Evolutionary conservation across 2,113 vertebrate genomes (phyloP).

Genomic region (Lanius collurio): DNA sequence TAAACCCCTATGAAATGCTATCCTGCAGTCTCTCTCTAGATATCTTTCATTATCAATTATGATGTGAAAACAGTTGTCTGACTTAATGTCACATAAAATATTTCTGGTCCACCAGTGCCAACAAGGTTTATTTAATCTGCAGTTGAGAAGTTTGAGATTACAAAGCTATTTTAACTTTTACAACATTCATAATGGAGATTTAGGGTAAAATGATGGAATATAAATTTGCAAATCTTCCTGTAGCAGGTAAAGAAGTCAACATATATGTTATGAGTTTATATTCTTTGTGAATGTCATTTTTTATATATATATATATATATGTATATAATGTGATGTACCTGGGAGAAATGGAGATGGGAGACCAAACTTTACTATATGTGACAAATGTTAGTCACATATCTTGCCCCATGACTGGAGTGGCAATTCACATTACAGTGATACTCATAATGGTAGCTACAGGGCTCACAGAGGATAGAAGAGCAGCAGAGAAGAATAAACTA

Average conservation of each 20-base stretch:
- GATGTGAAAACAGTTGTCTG: too few species aligned
- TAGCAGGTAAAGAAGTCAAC: background rate
- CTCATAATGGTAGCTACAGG: background rate
- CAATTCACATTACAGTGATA: background rate
- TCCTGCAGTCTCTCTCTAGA: too few species aligned
- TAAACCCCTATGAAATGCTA: too few species aligned
- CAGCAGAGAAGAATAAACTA: background rate
- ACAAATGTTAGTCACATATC: background rate
- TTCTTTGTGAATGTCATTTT: background rate
- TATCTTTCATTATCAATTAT: too few species aligned
- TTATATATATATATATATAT: background rate
- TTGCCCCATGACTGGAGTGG: background rate
- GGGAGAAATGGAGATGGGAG: background rate
- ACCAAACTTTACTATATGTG: background rate
- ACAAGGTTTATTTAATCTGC: background rate
- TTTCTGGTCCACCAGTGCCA: too few species aligned
- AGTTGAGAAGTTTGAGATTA: background rate
- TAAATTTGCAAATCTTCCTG: background rate
- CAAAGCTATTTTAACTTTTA: slow-evolving; percentile 11
- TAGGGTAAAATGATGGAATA: background rate
- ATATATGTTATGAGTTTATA: background rate
- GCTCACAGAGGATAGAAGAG: background rate
- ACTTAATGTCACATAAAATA: too few species aligned
- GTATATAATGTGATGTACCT: background rate
- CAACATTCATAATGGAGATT: background rate